Evolutionary conservation across 92 coral and sea anemone genomes (phyloP).

Genomic region (Epizoanthus rinbou): DNA sequence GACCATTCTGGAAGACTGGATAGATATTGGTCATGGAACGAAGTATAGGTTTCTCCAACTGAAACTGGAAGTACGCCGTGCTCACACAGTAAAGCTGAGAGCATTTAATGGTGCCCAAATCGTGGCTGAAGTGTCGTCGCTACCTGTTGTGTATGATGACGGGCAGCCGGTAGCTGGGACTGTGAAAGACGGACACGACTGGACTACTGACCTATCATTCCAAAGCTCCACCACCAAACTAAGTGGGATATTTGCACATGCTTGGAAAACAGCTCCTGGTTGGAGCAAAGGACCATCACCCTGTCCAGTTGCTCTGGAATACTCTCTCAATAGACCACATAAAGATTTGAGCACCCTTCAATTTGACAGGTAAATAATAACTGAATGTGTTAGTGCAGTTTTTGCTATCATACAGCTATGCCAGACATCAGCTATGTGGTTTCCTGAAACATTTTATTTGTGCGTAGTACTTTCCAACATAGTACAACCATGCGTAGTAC

Average conservation of each 20-base stretch:
- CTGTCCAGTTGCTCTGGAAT: neutral
- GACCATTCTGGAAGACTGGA: neutral
- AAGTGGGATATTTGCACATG: neutral
- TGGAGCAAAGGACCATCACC: neutral
- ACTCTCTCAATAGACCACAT: neutral
- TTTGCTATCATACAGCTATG: no score
- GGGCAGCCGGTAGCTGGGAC: neutral
- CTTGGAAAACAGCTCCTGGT: neutral
- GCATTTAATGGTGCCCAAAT: neutral
- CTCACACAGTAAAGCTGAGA: neutral
- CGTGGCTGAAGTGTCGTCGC: neutral
- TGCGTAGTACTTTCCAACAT: no score
- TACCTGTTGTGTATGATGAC: neutral
- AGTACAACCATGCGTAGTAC: no score
- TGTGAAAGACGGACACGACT: neutral
- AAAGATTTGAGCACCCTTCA: neutral
- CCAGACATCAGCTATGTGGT: no score
- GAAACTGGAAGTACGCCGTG: neutral
- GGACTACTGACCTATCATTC: neutral
- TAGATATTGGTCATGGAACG: neutral
- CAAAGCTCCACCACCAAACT: neutral
- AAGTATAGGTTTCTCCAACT: neutral
- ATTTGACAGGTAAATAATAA: neutral
- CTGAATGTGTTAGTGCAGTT: no score
- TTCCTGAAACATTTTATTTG: no score